Evolutionary conservation across 2,113 vertebrate species (phyloP), one percentile per base, ranked within the genome.

Genomic region (Cynoglossus semilaevis): DNA sequence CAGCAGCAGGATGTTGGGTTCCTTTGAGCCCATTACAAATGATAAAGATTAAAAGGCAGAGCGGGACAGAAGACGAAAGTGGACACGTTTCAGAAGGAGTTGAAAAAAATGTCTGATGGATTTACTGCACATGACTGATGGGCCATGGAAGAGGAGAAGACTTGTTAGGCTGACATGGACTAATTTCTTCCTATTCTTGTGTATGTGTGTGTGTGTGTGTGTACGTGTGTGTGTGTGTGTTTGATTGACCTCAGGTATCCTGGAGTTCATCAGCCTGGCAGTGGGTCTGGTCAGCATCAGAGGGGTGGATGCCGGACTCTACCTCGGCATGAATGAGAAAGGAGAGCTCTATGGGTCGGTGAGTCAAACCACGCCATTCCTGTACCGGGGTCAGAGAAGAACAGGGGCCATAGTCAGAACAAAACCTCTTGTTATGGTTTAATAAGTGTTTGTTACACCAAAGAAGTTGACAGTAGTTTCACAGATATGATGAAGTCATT

Each of bases 181-280:
- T 41, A 5, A 41, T 41, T 41, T 41, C 22, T 29, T 29, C 22
- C 22, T 29, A 29, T 29, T 29, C 22, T 29, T 29, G 42, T 70
- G 42, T 63, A 51, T 60, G 36, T 46, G 41, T 50, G 17, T 45
- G 37, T 64, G 51, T 63, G 38, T 85, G 50, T 63, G 50, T 67
- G 40, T 42, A 13, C 40, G 2, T 35, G 10, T 50, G 44, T 56
- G 38, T 70, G 37, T 37, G 17, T 52, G 42, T 49, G 44, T 63
- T 53, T 64, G 47, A 85, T 77, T 81, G 70, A 64, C 82, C 86
- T 40, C 69, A 99, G 97, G 97, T 76, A 99, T 99, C 87, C 87
- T 99, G 90, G 97, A 99, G 89, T 98, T 99, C 85, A 98, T 99
- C 77, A 99, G 97, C 88, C 90, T 99, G 89, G 96, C 97, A n/a